Conservation (phyloP, 2,888 invertebrate species). For the Gymnoscelis rufifasciata region DNA sequence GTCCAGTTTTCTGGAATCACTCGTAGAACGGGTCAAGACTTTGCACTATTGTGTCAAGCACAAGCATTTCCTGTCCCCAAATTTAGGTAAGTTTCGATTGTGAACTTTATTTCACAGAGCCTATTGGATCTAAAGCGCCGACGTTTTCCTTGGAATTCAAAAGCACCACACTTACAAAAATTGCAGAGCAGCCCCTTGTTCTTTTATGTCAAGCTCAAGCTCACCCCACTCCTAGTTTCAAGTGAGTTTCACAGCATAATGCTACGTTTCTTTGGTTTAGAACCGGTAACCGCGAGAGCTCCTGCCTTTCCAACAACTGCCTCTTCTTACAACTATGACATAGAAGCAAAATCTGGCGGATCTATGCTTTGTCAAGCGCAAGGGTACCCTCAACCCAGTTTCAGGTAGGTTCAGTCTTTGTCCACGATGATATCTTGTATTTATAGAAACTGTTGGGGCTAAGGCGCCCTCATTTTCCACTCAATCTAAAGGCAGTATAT, state of each 20-base stretch:
- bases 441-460: conserved; percentile 80
- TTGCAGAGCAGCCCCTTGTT: conserved; percentile 73
- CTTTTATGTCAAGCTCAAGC: conserved; percentile 85
- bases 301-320: conserved; percentile 75
- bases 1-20: conserved; percentile 84
- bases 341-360: conserved; percentile 56
- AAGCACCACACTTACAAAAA: conserved; percentile 79
- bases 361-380: conserved; percentile 78
- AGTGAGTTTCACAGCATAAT: conserved; percentile 69
- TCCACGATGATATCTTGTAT: conserved; percentile 13
- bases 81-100: conserved; percentile 62
- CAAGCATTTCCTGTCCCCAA: conserved; percentile 86
- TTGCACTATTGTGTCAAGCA: conserved; percentile 86
- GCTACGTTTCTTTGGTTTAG: conserved; percentile 51
- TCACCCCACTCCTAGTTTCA: conserved; percentile 83
- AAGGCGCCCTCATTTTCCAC: conserved; percentile 81
- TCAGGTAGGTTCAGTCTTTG: conserved; percentile 81
- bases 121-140: conserved; percentile 80
- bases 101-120: conserved; percentile 65
- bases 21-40: conserved; percentile 80
- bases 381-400: conserved; percentile 81
- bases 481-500: conserved; percentile 82
- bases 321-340: conserved; percentile 70
- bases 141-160: conserved; percentile 78
- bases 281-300: conserved; percentile 72